Evolutionary conservation across 2,113 vertebrate genomes (phyloP).

Genomic region (Lepisosteus oculatus): DNA sequence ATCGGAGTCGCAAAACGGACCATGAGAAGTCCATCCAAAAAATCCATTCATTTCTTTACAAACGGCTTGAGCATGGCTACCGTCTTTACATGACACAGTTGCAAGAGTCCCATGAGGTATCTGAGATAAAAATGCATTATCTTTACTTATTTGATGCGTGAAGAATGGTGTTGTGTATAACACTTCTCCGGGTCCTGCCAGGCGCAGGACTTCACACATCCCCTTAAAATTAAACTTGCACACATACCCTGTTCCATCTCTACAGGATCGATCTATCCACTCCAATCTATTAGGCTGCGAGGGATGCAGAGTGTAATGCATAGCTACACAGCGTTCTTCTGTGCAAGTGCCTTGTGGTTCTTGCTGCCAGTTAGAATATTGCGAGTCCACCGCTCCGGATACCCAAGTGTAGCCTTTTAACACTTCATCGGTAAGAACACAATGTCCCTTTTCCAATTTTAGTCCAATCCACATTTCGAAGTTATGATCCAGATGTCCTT

Average conservation of each 20-base stretch:
- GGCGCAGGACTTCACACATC: conserved; percentile 56
- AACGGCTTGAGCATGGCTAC: not conserved
- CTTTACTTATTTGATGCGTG: conserved; percentile 13
- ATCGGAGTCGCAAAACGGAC: conserved; percentile 48
- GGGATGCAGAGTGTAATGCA: conserved; percentile 20
- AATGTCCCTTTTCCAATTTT: conserved; percentile 39
- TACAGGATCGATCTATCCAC: conserved; percentile 52
- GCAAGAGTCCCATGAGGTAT: conserved; percentile 54
- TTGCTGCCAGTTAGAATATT: conserved; percentile 58
- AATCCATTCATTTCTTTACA: not conserved
- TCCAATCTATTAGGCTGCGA: conserved; percentile 23
- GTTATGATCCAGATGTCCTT: not conserved
- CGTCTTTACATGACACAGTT: conserved; percentile 33
- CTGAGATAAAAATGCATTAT: conserved; percentile 24
- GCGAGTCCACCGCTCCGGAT: conserved; percentile 35
- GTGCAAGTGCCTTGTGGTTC: conserved; percentile 56
- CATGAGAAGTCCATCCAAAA: conserved; percentile 44
- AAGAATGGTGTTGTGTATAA: conserved; percentile 54
- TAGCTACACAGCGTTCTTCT: conserved; percentile 53
- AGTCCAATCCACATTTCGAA: conserved; percentile 60
- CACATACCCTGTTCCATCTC: conserved; percentile 30
- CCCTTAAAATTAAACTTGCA: conserved; percentile 62
- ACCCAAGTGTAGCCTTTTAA: conserved; percentile 63
- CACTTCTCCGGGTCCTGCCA: conserved; percentile 40
- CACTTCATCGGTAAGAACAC: conserved; percentile 18